Conservation (phyloP, 2,113 vertebrate genomes). For the Herpailurus yagouaroundi region DNA sequence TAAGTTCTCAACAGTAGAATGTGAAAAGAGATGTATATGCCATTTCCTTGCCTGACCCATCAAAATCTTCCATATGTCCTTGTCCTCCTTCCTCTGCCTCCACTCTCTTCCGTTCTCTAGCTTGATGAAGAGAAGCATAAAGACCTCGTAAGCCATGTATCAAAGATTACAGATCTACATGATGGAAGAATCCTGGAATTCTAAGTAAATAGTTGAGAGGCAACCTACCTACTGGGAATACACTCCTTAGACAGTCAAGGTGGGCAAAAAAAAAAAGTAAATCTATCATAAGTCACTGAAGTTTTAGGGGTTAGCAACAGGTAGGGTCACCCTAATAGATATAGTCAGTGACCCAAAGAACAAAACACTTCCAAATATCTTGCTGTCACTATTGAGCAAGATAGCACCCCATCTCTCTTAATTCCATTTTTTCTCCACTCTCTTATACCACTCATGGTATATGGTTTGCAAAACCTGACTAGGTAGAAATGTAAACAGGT, state of each 20-base stretch:
- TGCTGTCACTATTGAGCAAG: background rate
- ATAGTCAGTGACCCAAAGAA: background rate
- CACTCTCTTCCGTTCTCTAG: background rate
- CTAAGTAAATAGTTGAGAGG: background rate
- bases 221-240: background rate
- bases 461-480: background rate
- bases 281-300: background rate
- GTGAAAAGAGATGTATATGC: background rate
- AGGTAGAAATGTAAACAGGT: background rate
- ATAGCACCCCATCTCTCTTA: background rate
- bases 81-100: background rate
- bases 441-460: background rate
- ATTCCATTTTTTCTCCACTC: background rate
- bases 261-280: background rate
- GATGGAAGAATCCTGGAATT: background rate
- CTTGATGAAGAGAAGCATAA: background rate
- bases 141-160: background rate
- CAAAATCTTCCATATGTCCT: background rate
- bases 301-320: background rate
- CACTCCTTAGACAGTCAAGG: background rate
- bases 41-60: background rate
- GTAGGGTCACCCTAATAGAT: background rate
- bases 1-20: background rate
- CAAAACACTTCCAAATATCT: background rate
- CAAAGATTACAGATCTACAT: background rate